Percentiles rank a stretch among this genome's conserved stretches.
Evolutionary conservation across 37 sponge, comb jelly and placozoan species (phyloP).

Genomic region (Halichondria panicea): DNA sequence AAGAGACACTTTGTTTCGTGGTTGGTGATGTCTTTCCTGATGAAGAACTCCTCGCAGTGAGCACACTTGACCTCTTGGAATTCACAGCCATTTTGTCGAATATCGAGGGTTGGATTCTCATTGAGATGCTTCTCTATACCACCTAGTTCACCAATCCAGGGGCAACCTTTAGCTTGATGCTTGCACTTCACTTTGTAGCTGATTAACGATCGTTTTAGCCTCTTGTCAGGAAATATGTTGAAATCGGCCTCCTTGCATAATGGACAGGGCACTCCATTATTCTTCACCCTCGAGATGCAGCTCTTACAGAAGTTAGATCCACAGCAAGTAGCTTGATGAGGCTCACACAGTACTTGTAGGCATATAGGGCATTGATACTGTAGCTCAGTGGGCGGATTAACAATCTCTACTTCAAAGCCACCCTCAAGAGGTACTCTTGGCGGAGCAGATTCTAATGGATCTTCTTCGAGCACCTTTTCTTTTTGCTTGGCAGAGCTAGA

Average conservation of each 20-base stretch:
- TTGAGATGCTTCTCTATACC: not conserved
- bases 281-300: slow-evolving; percentile 11
- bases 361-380: not conserved
- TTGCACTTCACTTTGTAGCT: not conserved
- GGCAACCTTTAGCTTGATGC: not conserved
- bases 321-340: slow-evolving; percentile 9
- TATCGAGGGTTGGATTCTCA: not conserved
- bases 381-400: not conserved
- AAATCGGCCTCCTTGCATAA: not conserved
- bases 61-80: not conserved
- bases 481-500: too few species aligned
- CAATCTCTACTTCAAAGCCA: too few species aligned
- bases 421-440: too few species aligned
- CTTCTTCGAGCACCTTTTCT: too few species aligned
- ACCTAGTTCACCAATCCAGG: not conserved
- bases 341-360: not conserved
- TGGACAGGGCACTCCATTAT: not conserved
- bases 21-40: not conserved
- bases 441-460: too few species aligned
- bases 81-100: not conserved
- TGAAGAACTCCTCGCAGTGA: not conserved
- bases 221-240: slow-evolving; percentile 2
- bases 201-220: not conserved
- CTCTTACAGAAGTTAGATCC: not conserved
- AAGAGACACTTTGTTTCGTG: slow-evolving; percentile 6